Percentiles rank a stretch among this genome's conserved stretches.
Evolutionary conservation across 2,113 vertebrate species (phyloP).

Genomic region (Antigone vipio): DNA sequence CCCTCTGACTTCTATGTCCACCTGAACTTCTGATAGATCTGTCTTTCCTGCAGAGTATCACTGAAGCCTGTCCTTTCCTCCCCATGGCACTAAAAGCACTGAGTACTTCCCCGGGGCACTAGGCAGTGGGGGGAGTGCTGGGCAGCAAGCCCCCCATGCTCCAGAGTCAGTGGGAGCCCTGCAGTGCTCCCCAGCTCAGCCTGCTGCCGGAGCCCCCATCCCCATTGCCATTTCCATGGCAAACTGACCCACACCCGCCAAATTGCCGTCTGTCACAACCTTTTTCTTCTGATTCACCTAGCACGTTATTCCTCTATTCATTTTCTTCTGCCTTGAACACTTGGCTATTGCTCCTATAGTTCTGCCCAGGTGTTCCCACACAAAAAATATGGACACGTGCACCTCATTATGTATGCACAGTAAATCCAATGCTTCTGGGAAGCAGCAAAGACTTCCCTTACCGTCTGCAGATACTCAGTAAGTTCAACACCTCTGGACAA

Average conservation of each 20-base stretch:
- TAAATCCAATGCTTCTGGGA: background rate
- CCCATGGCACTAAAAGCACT: background rate
- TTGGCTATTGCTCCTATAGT: background rate
- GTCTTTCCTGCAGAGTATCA: background rate
- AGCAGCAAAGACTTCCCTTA: background rate
- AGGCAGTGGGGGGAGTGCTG: accelerated
- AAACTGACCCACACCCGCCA: background rate
- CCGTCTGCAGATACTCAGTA: background rate
- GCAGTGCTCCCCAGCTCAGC: accelerated
- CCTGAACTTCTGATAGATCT: background rate
- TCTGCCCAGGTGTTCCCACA: background rate
- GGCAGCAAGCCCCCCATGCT: background rate
- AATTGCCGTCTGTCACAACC: background rate
- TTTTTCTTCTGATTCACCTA: background rate
- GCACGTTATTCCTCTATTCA: background rate
- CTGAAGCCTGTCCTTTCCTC: background rate
- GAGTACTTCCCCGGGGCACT: background rate
- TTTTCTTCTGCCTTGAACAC: background rate
- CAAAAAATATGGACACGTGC: background rate
- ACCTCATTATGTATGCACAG: background rate
- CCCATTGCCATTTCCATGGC: background rate
- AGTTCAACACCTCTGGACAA: background rate
- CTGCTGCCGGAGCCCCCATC: background rate
- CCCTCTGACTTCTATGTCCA: background rate
- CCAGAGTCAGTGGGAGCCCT: background rate